Evolutionary conservation across 1,140 invertebrate genomes (phyloP).

Genomic region (Ooceraea biroi): DNA sequence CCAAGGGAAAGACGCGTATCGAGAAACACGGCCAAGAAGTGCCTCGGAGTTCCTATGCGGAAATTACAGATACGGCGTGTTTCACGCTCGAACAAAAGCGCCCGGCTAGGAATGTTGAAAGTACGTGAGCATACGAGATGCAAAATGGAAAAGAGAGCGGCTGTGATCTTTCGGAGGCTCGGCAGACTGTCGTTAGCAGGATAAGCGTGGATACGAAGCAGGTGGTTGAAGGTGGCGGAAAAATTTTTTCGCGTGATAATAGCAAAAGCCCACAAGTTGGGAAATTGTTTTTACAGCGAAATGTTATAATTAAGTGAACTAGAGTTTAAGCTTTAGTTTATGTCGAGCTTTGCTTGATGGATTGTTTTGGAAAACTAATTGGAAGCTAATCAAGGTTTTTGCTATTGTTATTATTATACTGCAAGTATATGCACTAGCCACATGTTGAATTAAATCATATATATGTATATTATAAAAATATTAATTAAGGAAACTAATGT

Average conservation of each 20-base stretch:
- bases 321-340: too few species aligned
- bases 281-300: too few species aligned
- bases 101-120: slow-evolving; percentile 49
- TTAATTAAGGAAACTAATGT: too few species aligned
- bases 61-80: slow-evolving; percentile 76
- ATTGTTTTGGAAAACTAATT: too few species aligned
- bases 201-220: background rate
- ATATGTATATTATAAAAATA: too few species aligned
- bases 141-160: slow-evolving; percentile 20
- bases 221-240: background rate
- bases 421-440: too few species aligned
- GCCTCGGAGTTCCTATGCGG: slow-evolving; percentile 68
- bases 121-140: background rate
- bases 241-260: background rate
- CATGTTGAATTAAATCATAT: too few species aligned
- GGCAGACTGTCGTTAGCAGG: slow-evolving; percentile 38
- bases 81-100: slow-evolving; percentile 69
- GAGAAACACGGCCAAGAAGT: slow-evolving; percentile 38
- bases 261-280: too few species aligned
- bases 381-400: too few species aligned
- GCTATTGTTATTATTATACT: too few species aligned
- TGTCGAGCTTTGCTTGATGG: too few species aligned
- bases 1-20: slow-evolving; percentile 25
- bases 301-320: too few species aligned
- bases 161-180: background rate